Conservation (phyloP, 2,797 vertebrate species). For the Paedocypris micromegethes region DNA sequence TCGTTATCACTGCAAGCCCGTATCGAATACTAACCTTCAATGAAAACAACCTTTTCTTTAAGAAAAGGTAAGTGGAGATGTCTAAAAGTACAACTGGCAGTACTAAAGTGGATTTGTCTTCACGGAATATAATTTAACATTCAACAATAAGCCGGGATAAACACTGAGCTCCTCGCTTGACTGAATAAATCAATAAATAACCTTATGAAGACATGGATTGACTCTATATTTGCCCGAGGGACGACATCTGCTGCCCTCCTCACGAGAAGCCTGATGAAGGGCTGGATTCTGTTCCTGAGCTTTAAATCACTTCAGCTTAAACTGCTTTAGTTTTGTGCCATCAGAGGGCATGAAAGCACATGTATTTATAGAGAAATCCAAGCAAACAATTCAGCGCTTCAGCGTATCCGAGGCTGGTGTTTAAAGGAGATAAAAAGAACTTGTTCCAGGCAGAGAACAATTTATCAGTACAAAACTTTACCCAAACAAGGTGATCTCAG, state of each 20-base stretch:
- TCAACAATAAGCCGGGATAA: conserved; percentile 23
- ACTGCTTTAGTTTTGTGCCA: conserved; percentile 15
- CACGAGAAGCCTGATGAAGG: background rate
- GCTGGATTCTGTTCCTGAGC: background rate
- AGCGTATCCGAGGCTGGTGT: background rate
- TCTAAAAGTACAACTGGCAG: background rate
- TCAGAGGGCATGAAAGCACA: conserved; percentile 25
- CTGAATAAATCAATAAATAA: conserved; percentile 32
- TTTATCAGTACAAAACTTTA: conserved; percentile 12
- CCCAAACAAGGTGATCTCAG: conserved; percentile 14
- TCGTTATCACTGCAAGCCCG: conserved; percentile 17
- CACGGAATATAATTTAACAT: conserved; percentile 20
- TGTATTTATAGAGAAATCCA: conserved; percentile 28
- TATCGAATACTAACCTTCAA: background rate
- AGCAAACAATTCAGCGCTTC: conserved; percentile 27
- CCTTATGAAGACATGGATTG: conserved; percentile 15
- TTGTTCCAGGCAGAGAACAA: conserved; percentile 14
- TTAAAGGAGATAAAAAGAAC: conserved; percentile 18
- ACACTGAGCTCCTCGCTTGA: conserved; percentile 19
- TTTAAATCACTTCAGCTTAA: conserved; percentile 15
- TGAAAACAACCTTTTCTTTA: background rate
- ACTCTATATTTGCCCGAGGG: conserved; percentile 14
- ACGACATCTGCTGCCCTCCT: conserved; percentile 18
- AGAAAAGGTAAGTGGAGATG: background rate
- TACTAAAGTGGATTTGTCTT: conserved; percentile 21